These are phyloP conservation scores for Elephas maximus DNA, from an alignment of 2,113 vertebrate genomes.

Conservation along the genomic window DNA sequence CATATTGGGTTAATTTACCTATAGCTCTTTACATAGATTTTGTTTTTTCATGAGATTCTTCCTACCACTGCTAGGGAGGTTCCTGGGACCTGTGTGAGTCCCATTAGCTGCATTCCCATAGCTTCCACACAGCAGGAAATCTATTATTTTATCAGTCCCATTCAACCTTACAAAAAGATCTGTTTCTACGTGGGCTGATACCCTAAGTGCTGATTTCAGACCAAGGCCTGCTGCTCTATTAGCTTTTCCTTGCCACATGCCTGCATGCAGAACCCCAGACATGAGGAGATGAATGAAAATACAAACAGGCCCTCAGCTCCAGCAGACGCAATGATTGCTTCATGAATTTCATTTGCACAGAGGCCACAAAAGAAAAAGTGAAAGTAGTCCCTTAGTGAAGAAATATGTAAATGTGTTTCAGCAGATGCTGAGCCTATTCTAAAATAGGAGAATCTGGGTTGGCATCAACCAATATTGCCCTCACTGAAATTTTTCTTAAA, in stretches of 20 bases:
- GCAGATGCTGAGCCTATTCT: neutral
- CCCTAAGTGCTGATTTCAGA: conserved; percentile 68
- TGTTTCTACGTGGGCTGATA: conserved; percentile 75
- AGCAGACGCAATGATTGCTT: conserved; percentile 63
- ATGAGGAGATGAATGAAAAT: conserved; percentile 69
- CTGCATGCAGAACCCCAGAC: conserved; percentile 71
- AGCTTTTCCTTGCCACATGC: conserved; percentile 40
- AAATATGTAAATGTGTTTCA: neutral
- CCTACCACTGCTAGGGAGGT: conserved; percentile 6
- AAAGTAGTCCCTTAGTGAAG: neutral
- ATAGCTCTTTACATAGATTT: conserved; percentile 19
- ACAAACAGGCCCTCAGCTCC: conserved; percentile 64
- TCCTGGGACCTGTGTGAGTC: conserved; percentile 35
- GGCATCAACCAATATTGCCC: neutral
- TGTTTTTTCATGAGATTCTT: conserved; percentile 23
- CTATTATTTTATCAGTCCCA: conserved; percentile 74
- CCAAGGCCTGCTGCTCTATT: conserved; percentile 61
- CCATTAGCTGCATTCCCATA: conserved; percentile 58
- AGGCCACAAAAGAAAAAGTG: conserved; percentile 38
- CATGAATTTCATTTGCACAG: conserved; percentile 54
- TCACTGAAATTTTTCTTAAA: neutral
- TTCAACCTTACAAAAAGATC: conserved; percentile 74
- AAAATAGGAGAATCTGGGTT: neutral
- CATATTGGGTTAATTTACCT: conserved; percentile 44
- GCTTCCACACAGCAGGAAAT: conserved; percentile 34